phyloP scores from a whole-genome alignment of 2,797 vertebrate genomes.

The Danio tinwini region DNA sequence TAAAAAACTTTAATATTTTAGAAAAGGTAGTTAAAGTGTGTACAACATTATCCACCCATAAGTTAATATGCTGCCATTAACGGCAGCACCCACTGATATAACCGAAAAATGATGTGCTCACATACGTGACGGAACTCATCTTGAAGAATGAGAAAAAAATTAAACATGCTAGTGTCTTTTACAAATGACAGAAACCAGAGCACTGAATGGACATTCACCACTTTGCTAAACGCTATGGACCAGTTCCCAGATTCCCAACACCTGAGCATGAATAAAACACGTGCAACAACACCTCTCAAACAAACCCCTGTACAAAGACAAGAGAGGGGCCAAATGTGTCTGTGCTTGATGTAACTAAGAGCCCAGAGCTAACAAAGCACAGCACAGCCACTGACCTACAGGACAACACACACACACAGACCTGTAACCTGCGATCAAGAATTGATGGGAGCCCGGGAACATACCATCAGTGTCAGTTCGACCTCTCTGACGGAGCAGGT shows the following conservation, averaged over 20 bases:
- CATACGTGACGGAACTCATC: no score
- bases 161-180: no score
- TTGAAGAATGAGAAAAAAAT: no score
- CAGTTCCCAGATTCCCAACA: constrained; percentile 23
- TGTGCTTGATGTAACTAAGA: constrained; percentile 22
- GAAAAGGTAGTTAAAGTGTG: no score
- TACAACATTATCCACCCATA: no score
- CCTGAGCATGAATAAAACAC: constrained; percentile 21
- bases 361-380: constrained; percentile 5
- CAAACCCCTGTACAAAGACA: background rate
- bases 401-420: constrained; percentile 1
- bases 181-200: constrained; percentile 8
- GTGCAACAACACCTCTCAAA: background rate
- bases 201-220: constrained; percentile 14
- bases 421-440: constrained; percentile 51
- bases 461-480: constrained; percentile 50
- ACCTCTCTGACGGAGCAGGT: constrained; percentile 67
- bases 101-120: no score
- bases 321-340: background rate
- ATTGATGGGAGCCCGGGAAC: constrained; percentile 49
- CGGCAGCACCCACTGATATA: no score
- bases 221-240: constrained; percentile 15
- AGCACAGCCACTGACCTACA: background rate
- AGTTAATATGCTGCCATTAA: no score
- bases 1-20: no score